A percentile compares a stretch with the other conserved stretches of the same genome.
These are phyloP conservation scores for Temnothorax nylanderi DNA, from an alignment of 1,140 invertebrate genomes.

Conservation along the genomic window DNA sequence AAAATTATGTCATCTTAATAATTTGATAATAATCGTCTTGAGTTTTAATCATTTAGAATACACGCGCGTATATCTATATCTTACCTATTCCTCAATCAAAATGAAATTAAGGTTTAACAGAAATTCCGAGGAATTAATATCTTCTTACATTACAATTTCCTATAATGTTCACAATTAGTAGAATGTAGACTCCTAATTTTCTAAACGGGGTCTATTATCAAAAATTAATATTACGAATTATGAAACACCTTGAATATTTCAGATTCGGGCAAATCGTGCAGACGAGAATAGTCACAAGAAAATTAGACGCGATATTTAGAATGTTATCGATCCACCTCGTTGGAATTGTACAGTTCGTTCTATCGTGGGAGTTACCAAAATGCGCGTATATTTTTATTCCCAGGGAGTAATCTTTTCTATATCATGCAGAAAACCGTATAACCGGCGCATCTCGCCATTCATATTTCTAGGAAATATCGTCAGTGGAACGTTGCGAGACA, in stretches of 20 bases:
- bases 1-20: not conserved
- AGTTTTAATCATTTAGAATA: not conserved
- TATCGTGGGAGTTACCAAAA: not conserved
- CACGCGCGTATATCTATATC: not conserved
- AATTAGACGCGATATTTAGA: not conserved
- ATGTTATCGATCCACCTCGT: not conserved
- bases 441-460: slow-evolving; percentile 9
- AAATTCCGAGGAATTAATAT: not conserved
- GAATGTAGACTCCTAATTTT: not conserved
- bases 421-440: not conserved
- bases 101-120: not conserved
- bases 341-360: not conserved
- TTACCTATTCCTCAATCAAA: not conserved
- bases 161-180: not conserved
- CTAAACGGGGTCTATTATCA: not conserved
- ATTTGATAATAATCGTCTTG: not conserved
- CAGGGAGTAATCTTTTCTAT: slow-evolving; percentile 8
- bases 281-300: not conserved
- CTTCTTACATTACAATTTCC: not conserved
- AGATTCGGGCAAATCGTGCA: not conserved
- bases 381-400: not conserved
- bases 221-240: slow-evolving; percentile 7
- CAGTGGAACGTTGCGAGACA: not conserved
- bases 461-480: slow-evolving; percentile 20
- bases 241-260: not conserved